phyloP scores from a whole-genome alignment of 2,797 vertebrate species.

The Crypturellus tataupa region DNA sequence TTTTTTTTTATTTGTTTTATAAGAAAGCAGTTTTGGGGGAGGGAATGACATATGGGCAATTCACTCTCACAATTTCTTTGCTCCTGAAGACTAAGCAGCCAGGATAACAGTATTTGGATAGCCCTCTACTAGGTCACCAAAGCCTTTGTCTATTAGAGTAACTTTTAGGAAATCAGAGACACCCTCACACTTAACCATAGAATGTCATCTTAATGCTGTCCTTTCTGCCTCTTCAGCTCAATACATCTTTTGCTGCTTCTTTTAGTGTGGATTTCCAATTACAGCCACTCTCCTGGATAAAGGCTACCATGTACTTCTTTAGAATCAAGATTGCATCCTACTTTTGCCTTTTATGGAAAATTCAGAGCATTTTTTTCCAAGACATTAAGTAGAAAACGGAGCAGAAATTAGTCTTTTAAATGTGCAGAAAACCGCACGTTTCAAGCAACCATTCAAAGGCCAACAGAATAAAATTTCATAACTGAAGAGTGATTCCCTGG shows the following conservation, averaged over 20 bases:
- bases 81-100: not conserved
- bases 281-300: not conserved
- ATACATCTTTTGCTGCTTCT: not conserved
- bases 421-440: not conserved
- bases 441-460: not conserved
- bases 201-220: not conserved
- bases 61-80: not conserved
- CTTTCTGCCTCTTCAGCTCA: not conserved
- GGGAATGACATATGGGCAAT: not conserved
- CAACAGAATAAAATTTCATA: not conserved
- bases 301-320: not conserved
- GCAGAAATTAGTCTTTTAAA: not conserved
- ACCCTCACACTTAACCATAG: not conserved
- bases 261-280: not conserved
- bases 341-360: not conserved
- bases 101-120: not conserved
- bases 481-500: not conserved
- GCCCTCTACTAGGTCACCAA: not conserved
- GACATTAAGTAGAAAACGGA: not conserved
- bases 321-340: not conserved
- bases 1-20: not conserved
- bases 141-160: not conserved
- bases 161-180: conserved; percentile 7
- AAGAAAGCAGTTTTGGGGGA: not conserved
- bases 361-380: not conserved